A percentile compares a stretch with the other conserved stretches of the same genome.
Evolutionary conservation across 2,888 invertebrate genomes (phyloP).

Genomic region (Cacoxenus indagator): DNA sequence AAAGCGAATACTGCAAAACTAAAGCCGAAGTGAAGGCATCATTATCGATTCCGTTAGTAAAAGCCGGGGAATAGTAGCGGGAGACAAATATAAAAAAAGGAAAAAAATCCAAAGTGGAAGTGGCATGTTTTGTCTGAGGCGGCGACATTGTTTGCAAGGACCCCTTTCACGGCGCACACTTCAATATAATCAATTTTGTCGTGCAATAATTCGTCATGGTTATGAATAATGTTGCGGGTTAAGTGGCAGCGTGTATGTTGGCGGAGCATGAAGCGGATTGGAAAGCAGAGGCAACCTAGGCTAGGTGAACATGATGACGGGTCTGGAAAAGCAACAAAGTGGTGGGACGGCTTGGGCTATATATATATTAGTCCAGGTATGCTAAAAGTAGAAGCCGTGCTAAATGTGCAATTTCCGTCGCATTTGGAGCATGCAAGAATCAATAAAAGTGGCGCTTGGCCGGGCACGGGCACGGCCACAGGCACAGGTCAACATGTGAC

Average conservation of each 20-base stretch:
- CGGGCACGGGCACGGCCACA: too few species aligned
- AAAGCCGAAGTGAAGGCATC: too few species aligned
- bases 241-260: background rate
- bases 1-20: too few species aligned
- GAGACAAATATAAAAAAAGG: too few species aligned
- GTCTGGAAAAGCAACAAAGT: background rate
- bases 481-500: background rate
- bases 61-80: too few species aligned
- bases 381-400: background rate
- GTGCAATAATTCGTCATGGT: constrained; percentile 2
- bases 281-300: background rate
- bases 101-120: background rate
- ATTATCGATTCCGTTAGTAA: too few species aligned
- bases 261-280: background rate
- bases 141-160: background rate
- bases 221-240: background rate
- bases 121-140: background rate
- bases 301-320: background rate
- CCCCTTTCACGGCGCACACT: constrained; percentile 22
- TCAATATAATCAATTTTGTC: background rate
- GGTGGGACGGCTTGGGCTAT: background rate
- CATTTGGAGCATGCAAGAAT: constrained; percentile 13
- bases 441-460: constrained; percentile 3
- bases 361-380: background rate
- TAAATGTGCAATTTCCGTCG: background rate